Conservation (phyloP, 2,888 invertebrate species). For the Cacoxenus indagator region DNA sequence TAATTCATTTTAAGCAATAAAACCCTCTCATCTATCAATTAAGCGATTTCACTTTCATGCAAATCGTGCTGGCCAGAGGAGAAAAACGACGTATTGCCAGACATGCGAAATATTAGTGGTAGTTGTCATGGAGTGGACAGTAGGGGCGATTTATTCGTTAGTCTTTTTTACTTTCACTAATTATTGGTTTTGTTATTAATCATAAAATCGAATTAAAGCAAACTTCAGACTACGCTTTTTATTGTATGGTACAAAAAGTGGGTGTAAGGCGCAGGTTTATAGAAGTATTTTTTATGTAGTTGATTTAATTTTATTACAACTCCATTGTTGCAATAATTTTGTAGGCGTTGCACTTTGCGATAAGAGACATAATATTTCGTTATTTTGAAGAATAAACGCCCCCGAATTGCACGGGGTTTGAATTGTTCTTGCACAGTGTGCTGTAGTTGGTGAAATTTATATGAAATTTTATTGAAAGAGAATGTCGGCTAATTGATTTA, state of each 20-base stretch:
- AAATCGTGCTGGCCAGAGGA: background rate
- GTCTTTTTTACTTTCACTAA: slow-evolving; percentile 54
- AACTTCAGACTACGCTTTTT: no score
- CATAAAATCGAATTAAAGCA: slow-evolving; percentile 13
- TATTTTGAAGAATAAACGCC: no score
- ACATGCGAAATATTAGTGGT: slow-evolving; percentile 11
- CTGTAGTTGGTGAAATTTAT: no score
- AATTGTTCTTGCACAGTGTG: no score
- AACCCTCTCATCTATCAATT: slow-evolving; percentile 11
- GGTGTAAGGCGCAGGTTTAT: background rate
- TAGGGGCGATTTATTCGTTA: background rate
- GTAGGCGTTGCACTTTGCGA: no score
- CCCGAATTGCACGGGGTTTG: no score
- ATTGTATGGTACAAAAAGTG: background rate
- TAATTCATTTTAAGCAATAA: background rate
- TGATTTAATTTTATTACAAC: background rate
- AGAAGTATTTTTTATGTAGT: background rate
- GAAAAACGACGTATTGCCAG: background rate
- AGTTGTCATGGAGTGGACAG: background rate
- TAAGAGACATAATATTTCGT: no score
- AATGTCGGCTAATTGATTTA: no score
- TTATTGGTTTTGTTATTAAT: slow-evolving; percentile 14
- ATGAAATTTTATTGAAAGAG: no score
- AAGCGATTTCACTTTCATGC: slow-evolving; percentile 41
- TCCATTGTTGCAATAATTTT: background rate